These are phyloP conservation scores for Brachyalestes nurse DNA, from an alignment of 2,797 vertebrate genomes.

Conservation along the genomic window DNA sequence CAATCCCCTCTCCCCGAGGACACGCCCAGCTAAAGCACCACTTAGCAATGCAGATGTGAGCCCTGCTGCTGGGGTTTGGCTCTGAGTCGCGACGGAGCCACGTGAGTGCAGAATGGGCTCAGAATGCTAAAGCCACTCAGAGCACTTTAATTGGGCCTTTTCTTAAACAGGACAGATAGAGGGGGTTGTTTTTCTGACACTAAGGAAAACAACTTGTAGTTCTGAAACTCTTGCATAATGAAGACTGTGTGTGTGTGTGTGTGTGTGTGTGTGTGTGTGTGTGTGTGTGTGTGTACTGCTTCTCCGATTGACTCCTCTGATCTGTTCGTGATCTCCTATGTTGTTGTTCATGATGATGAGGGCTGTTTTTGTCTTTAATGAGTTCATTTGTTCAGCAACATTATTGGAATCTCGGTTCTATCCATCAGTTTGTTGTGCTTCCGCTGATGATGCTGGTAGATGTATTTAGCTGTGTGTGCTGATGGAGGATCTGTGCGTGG, in stretches of 20 bases:
- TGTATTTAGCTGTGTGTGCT: slow-evolving; percentile 24
- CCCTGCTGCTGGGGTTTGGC: slow-evolving; percentile 17
- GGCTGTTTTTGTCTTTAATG: slow-evolving; percentile 17
- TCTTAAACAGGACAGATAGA: slow-evolving; percentile 46
- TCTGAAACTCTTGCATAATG: slow-evolving; percentile 28
- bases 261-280: not conserved
- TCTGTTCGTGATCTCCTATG: not conserved
- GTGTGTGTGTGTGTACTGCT: not conserved
- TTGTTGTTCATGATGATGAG: not conserved
- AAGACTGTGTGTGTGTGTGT: not conserved
- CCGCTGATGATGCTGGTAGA: slow-evolving; percentile 26
- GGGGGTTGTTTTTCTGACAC: slow-evolving; percentile 47
- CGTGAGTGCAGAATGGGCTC: slow-evolving; percentile 3
- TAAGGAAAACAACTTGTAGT: slow-evolving; percentile 37
- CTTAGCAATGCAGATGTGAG: slow-evolving; percentile 45
- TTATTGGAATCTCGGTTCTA: slow-evolving; percentile 26
- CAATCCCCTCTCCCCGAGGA: slow-evolving; percentile 39
- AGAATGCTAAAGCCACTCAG: slow-evolving; percentile 52
- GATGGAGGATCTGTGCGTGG: slow-evolving; percentile 23
- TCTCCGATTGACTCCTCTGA: not conserved
- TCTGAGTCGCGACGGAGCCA: slow-evolving; percentile 16
- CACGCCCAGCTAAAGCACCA: slow-evolving; percentile 23
- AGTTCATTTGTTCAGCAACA: slow-evolving; percentile 17
- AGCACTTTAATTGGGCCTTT: slow-evolving; percentile 55
- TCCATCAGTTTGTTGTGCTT: slow-evolving; percentile 19